Conservation (phyloP, 2,888 invertebrate genomes). For the Anthrax anthrax region DNA sequence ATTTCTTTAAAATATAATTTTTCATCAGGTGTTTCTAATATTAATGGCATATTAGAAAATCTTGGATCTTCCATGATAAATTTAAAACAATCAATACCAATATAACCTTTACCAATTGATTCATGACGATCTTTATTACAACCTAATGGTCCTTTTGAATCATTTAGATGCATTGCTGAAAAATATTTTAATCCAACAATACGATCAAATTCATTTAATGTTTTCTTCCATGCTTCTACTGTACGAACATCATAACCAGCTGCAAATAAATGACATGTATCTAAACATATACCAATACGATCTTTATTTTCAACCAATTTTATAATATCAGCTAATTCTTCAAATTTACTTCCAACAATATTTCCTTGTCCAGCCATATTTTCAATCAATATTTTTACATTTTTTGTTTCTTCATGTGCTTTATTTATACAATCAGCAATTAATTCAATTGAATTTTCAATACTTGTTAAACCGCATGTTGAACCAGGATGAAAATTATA, state of each 20-base stretch:
- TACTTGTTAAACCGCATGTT: background rate
- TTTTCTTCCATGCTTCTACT: background rate
- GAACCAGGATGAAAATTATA: background rate
- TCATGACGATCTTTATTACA: background rate
- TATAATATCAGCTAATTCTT: background rate
- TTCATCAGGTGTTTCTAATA: background rate
- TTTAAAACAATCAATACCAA: background rate
- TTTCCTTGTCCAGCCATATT: background rate
- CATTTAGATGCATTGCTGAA: background rate
- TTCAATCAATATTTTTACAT: background rate
- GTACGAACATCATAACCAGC: background rate
- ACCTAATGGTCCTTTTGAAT: background rate
- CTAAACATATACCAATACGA: background rate
- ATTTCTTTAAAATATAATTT: background rate
- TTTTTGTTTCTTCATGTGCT: background rate
- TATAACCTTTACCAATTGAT: background rate
- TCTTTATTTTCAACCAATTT: background rate
- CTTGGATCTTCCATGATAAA: background rate
- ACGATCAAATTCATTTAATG: background rate
- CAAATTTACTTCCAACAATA: background rate
- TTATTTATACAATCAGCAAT: background rate
- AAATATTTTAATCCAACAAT: background rate
- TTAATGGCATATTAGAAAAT: background rate
- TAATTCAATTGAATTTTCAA: background rate
- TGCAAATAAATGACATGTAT: background rate